phyloP scores from a whole-genome alignment of 1,140 invertebrate species.

The Conus ventricosus region DNA sequence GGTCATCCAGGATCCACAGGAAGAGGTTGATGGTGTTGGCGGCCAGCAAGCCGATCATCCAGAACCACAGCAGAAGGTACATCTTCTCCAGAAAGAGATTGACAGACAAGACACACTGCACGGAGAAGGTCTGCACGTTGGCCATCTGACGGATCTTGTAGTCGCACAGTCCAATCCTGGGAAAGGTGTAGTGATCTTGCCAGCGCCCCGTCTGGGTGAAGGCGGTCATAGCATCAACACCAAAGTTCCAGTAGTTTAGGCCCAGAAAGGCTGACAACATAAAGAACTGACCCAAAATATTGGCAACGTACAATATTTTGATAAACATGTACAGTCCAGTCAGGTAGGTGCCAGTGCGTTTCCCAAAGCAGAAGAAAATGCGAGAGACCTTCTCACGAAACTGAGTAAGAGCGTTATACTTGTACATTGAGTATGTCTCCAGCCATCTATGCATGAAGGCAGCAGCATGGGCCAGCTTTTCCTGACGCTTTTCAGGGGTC shows the following conservation, averaged over 20 bases:
- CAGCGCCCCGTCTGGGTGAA: constrained; percentile 71
- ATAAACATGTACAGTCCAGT: constrained; percentile 74
- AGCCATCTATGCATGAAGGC: constrained; percentile 60
- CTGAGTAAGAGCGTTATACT: constrained; percentile 55
- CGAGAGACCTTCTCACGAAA: constrained; percentile 58
- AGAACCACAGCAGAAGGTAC: constrained; percentile 77
- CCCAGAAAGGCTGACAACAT: constrained; percentile 68
- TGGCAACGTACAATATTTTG: constrained; percentile 65
- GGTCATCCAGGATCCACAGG: constrained; percentile 55
- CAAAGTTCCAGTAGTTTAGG: constrained; percentile 69
- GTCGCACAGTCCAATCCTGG: constrained; percentile 77
- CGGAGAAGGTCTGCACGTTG: constrained; percentile 66
- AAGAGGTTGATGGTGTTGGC: constrained; percentile 62
- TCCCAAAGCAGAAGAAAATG: constrained; percentile 70
- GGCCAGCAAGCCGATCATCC: constrained; percentile 74
- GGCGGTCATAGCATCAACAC: constrained; percentile 74
- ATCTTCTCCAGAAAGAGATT: constrained; percentile 78
- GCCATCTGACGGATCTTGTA: constrained; percentile 76
- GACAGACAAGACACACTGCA: constrained; percentile 77
- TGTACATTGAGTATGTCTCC: constrained; percentile 57
- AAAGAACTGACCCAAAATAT: constrained; percentile 70
- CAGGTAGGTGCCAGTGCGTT: constrained; percentile 75
- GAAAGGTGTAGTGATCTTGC: constrained; percentile 74
- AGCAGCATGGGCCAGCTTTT: constrained; percentile 61
- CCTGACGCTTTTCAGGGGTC: constrained; percentile 55